Conservation (phyloP, 1,140 invertebrate genomes). For the Papilio helenus region DNA sequence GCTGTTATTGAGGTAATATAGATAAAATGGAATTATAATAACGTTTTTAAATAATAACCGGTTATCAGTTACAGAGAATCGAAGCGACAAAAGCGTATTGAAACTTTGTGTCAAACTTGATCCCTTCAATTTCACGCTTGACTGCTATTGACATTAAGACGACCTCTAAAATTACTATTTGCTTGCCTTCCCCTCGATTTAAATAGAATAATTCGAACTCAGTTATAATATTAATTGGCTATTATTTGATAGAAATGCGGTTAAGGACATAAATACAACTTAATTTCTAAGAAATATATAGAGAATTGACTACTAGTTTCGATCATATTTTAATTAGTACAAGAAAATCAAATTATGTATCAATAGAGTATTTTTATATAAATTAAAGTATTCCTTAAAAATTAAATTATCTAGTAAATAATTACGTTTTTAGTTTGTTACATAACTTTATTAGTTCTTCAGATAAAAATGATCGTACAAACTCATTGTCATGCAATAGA, state of each 20-base stretch:
- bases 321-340: too few relatives aligned
- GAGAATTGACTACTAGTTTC: too few relatives aligned
- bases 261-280: neutral
- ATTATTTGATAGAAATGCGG: neutral
- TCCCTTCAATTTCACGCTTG: constrained; percentile 15
- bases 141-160: constrained; percentile 13
- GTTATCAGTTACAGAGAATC: neutral
- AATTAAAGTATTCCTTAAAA: too few relatives aligned
- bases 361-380: too few relatives aligned
- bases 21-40: too few relatives aligned
- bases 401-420: too few relatives aligned
- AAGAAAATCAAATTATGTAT: too few relatives aligned
- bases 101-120: constrained; percentile 27
- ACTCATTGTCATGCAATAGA: too few relatives aligned
- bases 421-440: too few relatives aligned
- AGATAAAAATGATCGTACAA: too few relatives aligned
- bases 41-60: neutral
- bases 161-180: constrained; percentile 14
- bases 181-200: neutral
- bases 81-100: neutral
- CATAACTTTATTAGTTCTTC: too few relatives aligned
- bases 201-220: constrained; percentile 14
- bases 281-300: neutral
- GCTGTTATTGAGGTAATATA: too few relatives aligned
- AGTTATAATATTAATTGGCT: constrained; percentile 18